A percentile compares a stretch with the other conserved stretches of the same genome.
Evolutionary conservation across 1,140 invertebrate species (phyloP).

Genomic region (Pantala flavescens): DNA sequence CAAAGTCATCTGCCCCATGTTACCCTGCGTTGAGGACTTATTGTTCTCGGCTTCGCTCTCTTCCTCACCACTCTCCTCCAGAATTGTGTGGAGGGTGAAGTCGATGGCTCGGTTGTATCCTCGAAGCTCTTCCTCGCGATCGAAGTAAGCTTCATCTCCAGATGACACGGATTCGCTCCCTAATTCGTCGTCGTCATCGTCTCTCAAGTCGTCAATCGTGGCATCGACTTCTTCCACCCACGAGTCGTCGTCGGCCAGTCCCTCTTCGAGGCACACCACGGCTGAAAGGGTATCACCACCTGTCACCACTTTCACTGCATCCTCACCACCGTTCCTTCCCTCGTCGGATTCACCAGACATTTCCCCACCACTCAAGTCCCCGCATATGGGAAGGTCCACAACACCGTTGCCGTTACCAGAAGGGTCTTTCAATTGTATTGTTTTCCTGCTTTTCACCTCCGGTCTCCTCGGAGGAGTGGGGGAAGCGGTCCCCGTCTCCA

Average conservation of each 20-base stretch:
- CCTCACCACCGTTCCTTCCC: constrained; percentile 22
- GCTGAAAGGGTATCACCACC: constrained; percentile 52
- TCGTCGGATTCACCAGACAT: constrained; percentile 33
- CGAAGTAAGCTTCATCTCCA: constrained; percentile 39
- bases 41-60: constrained; percentile 52
- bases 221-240: constrained; percentile 60
- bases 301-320: constrained; percentile 49
- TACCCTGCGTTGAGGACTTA: neutral
- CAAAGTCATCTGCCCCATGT: neutral
- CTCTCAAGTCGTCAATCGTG: neutral
- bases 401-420: neutral
- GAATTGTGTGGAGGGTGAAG: constrained; percentile 84
- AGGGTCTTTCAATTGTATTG: constrained; percentile 1
- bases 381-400: constrained; percentile 21
- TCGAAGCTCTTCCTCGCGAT: constrained; percentile 67
- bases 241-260: constrained; percentile 73
- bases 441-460: neutral
- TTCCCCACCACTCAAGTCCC: constrained; percentile 32
- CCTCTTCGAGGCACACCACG: constrained; percentile 68
- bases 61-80: constrained; percentile 89
- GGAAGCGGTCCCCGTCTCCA: constrained; percentile 19
- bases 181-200: constrained; percentile 16
- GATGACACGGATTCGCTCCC: constrained; percentile 27
- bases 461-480: neutral
- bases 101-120: constrained; percentile 73